A percentile compares a stretch with the other conserved stretches of the same genome.
Conservation (phyloP, 2,113 vertebrate species). For the Isichthys henryi region DNA sequence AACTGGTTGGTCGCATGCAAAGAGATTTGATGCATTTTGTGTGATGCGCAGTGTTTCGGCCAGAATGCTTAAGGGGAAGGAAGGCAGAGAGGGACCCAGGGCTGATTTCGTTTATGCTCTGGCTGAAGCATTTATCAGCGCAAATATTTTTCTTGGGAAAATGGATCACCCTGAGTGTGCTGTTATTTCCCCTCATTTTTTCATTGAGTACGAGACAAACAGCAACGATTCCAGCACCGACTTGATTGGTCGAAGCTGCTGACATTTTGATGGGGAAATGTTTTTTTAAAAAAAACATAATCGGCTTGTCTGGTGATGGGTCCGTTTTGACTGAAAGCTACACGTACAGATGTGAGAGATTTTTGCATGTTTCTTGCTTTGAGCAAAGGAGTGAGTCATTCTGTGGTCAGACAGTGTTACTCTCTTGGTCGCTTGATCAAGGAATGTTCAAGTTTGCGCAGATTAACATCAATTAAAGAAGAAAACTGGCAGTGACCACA, state of each 20-base stretch:
- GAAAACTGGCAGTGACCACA: neutral
- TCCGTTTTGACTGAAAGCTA: neutral
- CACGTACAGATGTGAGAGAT: neutral
- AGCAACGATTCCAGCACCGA: neutral
- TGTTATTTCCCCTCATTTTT: neutral
- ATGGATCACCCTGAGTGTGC: neutral
- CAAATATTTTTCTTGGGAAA: neutral
- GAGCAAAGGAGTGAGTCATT: neutral
- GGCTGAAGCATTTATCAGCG: neutral
- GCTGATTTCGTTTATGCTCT: neutral
- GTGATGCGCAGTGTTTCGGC: neutral
- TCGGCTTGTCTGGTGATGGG: neutral
- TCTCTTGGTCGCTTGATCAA: neutral
- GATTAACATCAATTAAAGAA: neutral
- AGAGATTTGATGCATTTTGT: neutral
- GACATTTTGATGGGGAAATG: neutral
- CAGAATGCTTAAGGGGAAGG: neutral
- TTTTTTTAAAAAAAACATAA: neutral
- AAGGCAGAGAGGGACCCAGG: neutral
- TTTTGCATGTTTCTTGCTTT: neutral
- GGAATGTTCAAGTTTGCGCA: neutral
- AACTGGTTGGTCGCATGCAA: neutral
- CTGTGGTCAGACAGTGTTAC: neutral
- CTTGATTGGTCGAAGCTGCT: neutral
- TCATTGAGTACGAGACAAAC: neutral